phyloP scores from a whole-genome alignment of 1,140 invertebrate genomes.

The Gryllus bimaculatus region DNA sequence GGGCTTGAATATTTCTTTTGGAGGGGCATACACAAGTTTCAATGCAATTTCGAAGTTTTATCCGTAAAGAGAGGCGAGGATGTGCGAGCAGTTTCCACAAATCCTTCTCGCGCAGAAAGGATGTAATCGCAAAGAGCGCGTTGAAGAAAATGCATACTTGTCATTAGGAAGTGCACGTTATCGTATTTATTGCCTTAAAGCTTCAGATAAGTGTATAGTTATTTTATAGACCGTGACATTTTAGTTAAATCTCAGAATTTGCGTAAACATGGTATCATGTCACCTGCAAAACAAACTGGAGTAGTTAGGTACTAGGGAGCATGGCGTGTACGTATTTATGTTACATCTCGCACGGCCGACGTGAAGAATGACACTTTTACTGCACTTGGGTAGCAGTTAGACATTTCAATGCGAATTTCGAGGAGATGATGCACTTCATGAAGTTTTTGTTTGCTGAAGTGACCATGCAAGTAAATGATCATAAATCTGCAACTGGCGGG shows the following conservation, averaged over 20 bases:
- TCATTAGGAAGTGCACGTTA: too few species aligned
- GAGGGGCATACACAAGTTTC: too few species aligned
- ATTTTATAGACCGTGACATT: too few species aligned
- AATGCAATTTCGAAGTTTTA: too few species aligned
- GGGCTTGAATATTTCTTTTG: too few species aligned
- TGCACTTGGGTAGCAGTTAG: background rate
- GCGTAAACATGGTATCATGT: background rate
- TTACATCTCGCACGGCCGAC: background rate
- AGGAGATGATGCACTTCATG: slow-evolving; percentile 12
- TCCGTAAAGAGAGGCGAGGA: too few species aligned
- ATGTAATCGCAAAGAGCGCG: too few species aligned
- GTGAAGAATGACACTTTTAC: background rate
- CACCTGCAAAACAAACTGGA: slow-evolving; percentile 23
- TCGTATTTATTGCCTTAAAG: too few species aligned
- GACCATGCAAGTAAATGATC: slow-evolving; percentile 35
- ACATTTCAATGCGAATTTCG: background rate
- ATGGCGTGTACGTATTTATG: slow-evolving; percentile 18
- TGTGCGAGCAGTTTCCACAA: too few species aligned
- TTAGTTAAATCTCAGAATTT: background rate
- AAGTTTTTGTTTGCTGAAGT: slow-evolving; percentile 17
- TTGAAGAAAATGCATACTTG: too few species aligned
- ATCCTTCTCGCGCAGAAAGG: too few species aligned
- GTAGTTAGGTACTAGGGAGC: slow-evolving; percentile 20
- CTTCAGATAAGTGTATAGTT: too few species aligned
- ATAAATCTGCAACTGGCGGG: slow-evolving; percentile 40